phyloP scores from a whole-genome alignment of 2,888 invertebrate genomes.

The Pteria penguin region DNA sequence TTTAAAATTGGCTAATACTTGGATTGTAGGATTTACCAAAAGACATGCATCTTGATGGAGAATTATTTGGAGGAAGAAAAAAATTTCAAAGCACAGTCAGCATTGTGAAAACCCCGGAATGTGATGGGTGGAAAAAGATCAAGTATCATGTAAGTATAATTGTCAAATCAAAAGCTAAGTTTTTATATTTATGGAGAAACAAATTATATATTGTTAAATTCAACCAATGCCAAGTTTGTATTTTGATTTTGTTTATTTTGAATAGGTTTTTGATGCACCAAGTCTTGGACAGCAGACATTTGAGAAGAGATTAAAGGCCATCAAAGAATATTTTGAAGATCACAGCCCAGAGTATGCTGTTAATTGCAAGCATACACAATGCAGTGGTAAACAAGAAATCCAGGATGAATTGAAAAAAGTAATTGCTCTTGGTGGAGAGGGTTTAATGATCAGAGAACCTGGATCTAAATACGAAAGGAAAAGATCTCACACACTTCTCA shows the following conservation, averaged over 20 bases:
- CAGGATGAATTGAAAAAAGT: conserved; percentile 71
- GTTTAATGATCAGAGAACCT: conserved; percentile 76
- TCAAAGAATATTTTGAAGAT: conserved; percentile 71
- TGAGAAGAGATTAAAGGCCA: conserved; percentile 68
- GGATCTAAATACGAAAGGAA: conserved; percentile 72
- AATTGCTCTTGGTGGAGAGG: conserved; percentile 74
- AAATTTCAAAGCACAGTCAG: conserved; percentile 76
- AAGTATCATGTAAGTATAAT: conserved; percentile 70
- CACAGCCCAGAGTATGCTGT: conserved; percentile 68
- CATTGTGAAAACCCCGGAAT: conserved; percentile 75
- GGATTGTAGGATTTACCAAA: conserved; percentile 67
- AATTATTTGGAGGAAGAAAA: conserved; percentile 76
- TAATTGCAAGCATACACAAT: conserved; percentile 71
- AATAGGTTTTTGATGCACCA: conserved; percentile 77
- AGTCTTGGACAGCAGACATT: conserved; percentile 69
- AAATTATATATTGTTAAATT: no score
- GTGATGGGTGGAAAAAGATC: conserved; percentile 72
- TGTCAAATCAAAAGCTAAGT: no score
- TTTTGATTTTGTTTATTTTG: no score
- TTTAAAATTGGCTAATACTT: no score
- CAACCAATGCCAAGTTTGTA: no score
- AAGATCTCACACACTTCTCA: conserved; percentile 73
- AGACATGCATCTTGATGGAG: conserved; percentile 76
- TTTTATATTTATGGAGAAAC: no score
- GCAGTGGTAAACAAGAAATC: conserved; percentile 67